phyloP scores from a whole-genome alignment of 2,113 vertebrate genomes.

The Erythrolamprus reginae region DNA sequence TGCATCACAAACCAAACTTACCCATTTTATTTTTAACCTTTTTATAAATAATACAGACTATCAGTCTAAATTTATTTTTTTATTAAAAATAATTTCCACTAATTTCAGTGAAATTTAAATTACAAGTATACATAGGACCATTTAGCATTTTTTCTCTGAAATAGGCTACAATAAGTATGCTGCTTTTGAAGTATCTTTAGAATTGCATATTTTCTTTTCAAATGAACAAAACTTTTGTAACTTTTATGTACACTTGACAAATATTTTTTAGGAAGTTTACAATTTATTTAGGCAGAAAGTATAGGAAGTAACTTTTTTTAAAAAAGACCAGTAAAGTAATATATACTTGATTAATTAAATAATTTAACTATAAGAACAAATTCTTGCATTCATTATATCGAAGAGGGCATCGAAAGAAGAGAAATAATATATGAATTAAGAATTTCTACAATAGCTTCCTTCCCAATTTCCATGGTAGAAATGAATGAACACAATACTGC shows the following conservation, averaged over 20 bases:
- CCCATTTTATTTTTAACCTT: background rate
- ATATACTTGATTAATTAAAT: background rate
- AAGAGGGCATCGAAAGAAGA: background rate
- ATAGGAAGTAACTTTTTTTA: background rate
- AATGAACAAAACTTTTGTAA: background rate
- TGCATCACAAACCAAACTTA: background rate
- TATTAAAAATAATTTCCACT: background rate
- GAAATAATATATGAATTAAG: background rate
- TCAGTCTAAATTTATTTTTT: background rate
- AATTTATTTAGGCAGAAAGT: background rate
- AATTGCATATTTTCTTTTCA: background rate
- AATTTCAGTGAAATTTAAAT: background rate
- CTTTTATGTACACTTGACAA: background rate
- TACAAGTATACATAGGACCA: background rate
- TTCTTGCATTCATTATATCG: background rate
- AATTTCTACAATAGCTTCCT: background rate
- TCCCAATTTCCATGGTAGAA: background rate
- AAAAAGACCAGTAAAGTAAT: background rate
- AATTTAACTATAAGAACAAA: background rate
- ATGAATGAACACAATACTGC: background rate
- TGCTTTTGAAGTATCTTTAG: background rate
- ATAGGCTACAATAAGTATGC: background rate
- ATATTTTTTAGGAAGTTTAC: background rate
- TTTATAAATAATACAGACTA: background rate
- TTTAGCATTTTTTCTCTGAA: background rate